phyloP scores from a whole-genome alignment of 2,888 invertebrate species.

The Mallateleia sp. region DNA sequence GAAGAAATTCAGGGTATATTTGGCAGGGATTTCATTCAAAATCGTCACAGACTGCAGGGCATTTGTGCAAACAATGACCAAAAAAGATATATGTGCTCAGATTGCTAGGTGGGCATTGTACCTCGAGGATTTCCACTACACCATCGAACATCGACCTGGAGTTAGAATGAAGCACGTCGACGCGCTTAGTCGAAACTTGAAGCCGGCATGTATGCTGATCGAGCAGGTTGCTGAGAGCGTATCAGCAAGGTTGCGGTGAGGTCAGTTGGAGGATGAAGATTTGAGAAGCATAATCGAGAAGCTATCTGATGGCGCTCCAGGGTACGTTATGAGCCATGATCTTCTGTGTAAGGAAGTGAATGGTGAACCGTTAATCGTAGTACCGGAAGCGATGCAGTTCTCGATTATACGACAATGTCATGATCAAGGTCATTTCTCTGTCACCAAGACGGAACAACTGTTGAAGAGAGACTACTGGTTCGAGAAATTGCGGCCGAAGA shows the following conservation, averaged over 20 bases:
- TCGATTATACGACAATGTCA: background rate
- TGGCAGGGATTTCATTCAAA: no score
- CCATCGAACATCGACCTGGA: conserved; percentile 8
- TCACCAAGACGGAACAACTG: conserved; percentile 67
- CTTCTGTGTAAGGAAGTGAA: conserved; percentile 65
- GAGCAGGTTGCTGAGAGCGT: conserved; percentile 11
- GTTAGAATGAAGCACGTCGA: conserved; percentile 4
- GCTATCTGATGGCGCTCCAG: conserved; percentile 11
- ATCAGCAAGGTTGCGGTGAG: conserved; percentile 10
- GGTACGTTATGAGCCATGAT: conserved; percentile 25
- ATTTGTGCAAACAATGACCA: background rate
- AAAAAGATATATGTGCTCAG: background rate
- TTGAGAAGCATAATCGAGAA: background rate
- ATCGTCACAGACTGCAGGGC: conserved; percentile 11
- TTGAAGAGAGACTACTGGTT: conserved; percentile 70
- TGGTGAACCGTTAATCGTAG: conserved; percentile 58
- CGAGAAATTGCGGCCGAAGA: conserved; percentile 13
- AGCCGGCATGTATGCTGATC: conserved; percentile 16
- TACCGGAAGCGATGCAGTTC: conserved; percentile 40
- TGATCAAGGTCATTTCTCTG: background rate
- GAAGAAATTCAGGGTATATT: no score
- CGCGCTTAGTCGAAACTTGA: conserved; percentile 2
- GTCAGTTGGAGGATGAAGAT: conserved; percentile 19
- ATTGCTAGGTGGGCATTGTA: conserved; percentile 11
- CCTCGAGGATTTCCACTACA: background rate